Evolutionary conservation across 1,140 invertebrate species (phyloP).

Genomic region (Phthorimaea operculella): DNA sequence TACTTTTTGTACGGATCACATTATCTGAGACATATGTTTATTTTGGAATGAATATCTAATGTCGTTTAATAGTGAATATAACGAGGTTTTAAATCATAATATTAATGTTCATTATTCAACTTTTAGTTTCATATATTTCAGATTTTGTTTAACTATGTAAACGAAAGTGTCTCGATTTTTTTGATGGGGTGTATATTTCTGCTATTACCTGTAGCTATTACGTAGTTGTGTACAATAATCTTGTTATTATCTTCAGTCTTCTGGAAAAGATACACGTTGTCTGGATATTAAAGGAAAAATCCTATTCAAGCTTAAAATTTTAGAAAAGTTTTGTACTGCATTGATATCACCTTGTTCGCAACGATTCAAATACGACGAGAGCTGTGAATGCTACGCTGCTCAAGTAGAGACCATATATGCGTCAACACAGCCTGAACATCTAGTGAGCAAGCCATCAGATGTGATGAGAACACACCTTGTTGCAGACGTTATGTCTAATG

Average conservation of each 20-base stretch:
- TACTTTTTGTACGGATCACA: too few species aligned
- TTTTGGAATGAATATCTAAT: too few species aligned
- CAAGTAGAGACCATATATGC: conserved; percentile 40
- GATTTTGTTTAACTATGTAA: too few species aligned
- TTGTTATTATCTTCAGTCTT: conserved; percentile 31
- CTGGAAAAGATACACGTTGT: conserved; percentile 46
- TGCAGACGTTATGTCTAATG: conserved; percentile 55
- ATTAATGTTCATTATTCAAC: too few species aligned
- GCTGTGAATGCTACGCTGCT: conserved; percentile 41
- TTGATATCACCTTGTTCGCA: conserved; percentile 51
- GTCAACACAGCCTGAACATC: conserved; percentile 28
- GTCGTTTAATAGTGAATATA: too few species aligned
- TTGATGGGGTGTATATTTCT: too few species aligned
- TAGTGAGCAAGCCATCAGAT: conserved; percentile 28
- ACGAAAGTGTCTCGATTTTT: too few species aligned
- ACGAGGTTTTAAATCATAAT: too few species aligned
- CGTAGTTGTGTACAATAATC: background rate
- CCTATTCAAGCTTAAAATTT: conserved; percentile 53
- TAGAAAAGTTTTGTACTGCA: conserved; percentile 54
- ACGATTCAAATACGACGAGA: conserved; percentile 14
- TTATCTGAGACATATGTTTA: too few species aligned
- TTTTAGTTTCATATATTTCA: too few species aligned
- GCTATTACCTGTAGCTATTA: too few species aligned
- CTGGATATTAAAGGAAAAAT: conserved; percentile 57
- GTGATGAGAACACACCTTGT: conserved; percentile 49